phyloP scores from a whole-genome alignment of 2,113 vertebrate species.

The Progne subis region DNA sequence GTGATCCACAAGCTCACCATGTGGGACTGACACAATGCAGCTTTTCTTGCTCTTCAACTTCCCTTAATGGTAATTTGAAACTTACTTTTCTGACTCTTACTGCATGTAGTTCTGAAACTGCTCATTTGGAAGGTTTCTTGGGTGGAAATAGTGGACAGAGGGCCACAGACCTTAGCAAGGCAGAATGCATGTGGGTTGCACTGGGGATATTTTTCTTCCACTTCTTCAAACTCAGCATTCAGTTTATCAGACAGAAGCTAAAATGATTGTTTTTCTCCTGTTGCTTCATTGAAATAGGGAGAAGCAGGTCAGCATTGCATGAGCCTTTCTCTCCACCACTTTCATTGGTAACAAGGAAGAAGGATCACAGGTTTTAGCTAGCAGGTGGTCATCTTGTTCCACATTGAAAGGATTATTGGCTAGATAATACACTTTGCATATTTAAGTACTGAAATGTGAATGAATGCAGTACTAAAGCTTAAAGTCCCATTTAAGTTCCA shows the following conservation, averaged over 20 bases:
- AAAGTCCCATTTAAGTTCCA: not conserved
- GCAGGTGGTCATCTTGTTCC: not conserved
- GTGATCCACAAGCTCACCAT: not conserved
- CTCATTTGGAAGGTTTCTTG: not conserved
- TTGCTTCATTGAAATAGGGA: not conserved
- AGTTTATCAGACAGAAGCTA: not conserved
- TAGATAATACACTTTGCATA: not conserved
- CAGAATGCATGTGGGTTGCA: accelerated
- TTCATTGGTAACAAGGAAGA: not conserved
- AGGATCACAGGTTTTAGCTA: not conserved
- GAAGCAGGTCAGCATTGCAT: not conserved
- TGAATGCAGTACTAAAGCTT: not conserved
- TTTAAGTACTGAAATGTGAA: not conserved
- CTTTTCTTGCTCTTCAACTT: slow-evolving; percentile 14
- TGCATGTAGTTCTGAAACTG: not conserved
- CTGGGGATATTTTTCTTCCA: not conserved
- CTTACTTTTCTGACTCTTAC: not conserved
- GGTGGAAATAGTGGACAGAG: not conserved
- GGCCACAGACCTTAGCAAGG: not conserved
- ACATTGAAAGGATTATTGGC: not conserved
- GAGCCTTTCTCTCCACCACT: not conserved
- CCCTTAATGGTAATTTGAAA: not conserved
- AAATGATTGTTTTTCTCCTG: not conserved
- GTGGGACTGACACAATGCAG: not conserved
- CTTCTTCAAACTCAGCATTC: not conserved